These are phyloP conservation scores for Arion vulgaris DNA, from an alignment of 1,140 invertebrate genomes.

Conservation along the genomic window DNA sequence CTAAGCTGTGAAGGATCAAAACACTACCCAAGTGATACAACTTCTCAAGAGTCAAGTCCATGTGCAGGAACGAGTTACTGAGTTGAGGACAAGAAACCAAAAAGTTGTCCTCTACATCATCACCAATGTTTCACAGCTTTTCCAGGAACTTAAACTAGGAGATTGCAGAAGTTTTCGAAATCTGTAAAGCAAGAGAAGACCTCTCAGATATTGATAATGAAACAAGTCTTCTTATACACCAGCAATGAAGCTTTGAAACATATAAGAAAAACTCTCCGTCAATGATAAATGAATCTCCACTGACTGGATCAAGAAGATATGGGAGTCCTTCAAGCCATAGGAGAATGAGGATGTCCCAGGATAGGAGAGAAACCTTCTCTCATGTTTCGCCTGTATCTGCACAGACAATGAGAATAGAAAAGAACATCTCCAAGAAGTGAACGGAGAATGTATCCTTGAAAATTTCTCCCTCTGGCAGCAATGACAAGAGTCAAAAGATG, in stretches of 20 bases:
- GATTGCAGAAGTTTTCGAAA: not conserved
- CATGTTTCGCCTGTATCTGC: not conserved
- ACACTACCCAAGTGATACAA: constrained; percentile 15
- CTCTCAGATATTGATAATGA: not conserved
- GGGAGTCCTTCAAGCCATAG: not conserved
- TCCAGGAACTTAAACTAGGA: not conserved
- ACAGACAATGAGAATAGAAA: constrained; percentile 6
- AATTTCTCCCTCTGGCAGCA: constrained; percentile 8
- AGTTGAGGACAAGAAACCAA: not conserved
- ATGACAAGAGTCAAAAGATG: not conserved
- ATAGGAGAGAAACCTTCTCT: not conserved
- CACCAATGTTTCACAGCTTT: not conserved
- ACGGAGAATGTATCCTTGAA: constrained; percentile 26
- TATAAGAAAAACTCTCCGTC: constrained; percentile 5
- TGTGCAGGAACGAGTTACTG: not conserved
- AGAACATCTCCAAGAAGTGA: constrained; percentile 21
- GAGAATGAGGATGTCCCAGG: not conserved
- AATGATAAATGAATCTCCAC: constrained; percentile 1
- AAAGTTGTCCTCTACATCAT: not conserved
- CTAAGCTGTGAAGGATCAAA: not conserved
- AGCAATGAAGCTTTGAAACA: too few species aligned
- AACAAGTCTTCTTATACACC: not conserved
- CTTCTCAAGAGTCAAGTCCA: constrained; percentile 20
- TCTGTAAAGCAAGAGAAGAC: not conserved
- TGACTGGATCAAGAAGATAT: not conserved